These are phyloP conservation scores for Lepeophtheirus salmonis DNA, from an alignment of 1,140 invertebrate species.

Conservation along the genomic window DNA sequence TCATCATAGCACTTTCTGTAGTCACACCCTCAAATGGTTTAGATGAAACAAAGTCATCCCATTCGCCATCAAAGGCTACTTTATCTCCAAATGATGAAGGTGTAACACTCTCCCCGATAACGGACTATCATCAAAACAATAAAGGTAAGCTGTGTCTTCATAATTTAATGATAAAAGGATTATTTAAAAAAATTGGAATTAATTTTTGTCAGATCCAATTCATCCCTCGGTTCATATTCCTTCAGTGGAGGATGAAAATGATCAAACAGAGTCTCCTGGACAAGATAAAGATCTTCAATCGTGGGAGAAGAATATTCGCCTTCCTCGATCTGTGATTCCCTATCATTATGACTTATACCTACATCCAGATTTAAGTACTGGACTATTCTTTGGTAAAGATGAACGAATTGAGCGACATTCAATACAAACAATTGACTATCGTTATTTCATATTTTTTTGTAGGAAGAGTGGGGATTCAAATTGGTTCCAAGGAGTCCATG, in stretches of 20 bases:
- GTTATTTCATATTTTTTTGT: neutral
- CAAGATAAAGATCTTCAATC: neutral
- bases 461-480: neutral
- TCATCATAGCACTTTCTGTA: neutral
- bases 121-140: neutral
- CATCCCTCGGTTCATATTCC: too few relatives aligned
- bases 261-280: neutral
- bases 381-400: neutral
- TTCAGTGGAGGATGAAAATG: too few relatives aligned
- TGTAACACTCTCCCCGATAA: neutral
- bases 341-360: constrained; percentile 51
- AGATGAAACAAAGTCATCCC: neutral
- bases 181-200: too few relatives aligned
- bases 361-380: constrained; percentile 43
- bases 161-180: too few relatives aligned
- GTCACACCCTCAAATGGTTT: neutral
- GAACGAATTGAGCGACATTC: neutral
- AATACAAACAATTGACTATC: too few relatives aligned
- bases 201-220: too few relatives aligned
- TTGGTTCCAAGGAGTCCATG: neutral
- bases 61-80: neutral
- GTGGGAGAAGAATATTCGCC: constrained; percentile 27
- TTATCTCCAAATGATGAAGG: neutral
- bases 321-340: constrained; percentile 46
- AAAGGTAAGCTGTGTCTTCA: too few relatives aligned